These are phyloP conservation scores for Mesitornis unicolor DNA, from an alignment of 2,113 vertebrate species.

Conservation along the genomic window DNA sequence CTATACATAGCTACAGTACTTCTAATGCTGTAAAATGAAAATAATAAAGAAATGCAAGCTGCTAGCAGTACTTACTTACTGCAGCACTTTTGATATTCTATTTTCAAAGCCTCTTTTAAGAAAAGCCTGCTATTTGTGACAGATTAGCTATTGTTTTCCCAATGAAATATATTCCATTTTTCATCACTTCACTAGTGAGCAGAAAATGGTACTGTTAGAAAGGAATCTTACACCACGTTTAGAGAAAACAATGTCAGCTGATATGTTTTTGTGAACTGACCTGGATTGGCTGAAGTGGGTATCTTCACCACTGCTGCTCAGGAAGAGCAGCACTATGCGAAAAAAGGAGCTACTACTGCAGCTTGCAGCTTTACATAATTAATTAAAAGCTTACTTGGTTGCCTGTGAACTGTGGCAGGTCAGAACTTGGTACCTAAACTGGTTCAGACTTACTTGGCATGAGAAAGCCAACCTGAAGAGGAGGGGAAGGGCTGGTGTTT, in stretches of 20 bases:
- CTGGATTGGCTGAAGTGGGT: not conserved
- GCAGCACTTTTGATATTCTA: not conserved
- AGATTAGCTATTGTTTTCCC: not conserved
- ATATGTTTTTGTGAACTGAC: not conserved
- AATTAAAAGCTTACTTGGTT: not conserved
- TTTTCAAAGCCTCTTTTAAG: not conserved
- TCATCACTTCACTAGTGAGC: not conserved
- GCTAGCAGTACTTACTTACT: not conserved
- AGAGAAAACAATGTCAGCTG: not conserved
- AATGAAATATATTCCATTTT: not conserved
- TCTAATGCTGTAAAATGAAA: not conserved
- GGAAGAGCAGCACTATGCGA: not conserved
- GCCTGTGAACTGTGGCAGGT: not conserved
- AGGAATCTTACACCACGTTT: not conserved
- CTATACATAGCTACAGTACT: not conserved
- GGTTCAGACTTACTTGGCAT: not conserved
- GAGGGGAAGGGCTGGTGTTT: not conserved
- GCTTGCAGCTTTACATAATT: not conserved
- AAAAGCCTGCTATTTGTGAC: not conserved
- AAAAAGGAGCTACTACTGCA: not conserved
- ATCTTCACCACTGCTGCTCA: not conserved
- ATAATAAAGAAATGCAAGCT: not conserved
- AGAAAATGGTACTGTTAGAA: not conserved
- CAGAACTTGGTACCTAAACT: not conserved
- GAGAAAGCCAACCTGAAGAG: not conserved